phyloP scores from a whole-genome alignment of 2,888 invertebrate genomes.

The Cheilosia impressa region DNA sequence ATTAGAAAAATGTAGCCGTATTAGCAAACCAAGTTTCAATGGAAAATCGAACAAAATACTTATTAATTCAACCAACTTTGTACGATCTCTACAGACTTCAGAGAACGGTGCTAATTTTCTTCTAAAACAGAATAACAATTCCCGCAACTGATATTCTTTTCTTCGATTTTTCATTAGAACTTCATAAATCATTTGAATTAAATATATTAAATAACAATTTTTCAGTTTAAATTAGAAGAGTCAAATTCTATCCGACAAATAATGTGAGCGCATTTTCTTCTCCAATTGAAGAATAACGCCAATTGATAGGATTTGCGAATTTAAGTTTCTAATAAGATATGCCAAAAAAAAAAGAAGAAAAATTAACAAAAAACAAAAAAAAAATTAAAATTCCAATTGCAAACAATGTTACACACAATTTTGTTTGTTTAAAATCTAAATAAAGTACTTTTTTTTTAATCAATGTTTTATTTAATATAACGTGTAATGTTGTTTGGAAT shows the following conservation, averaged over 20 bases:
- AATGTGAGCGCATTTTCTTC: slow-evolving; percentile 34
- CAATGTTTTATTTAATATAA: background rate
- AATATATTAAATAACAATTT: slow-evolving; percentile 48
- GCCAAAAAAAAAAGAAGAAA: slow-evolving; percentile 59
- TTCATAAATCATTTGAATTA: slow-evolving; percentile 42
- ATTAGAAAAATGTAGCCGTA: slow-evolving; percentile 53
- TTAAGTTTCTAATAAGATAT: slow-evolving; percentile 64
- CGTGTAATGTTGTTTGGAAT: slow-evolving; percentile 56
- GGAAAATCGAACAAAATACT: slow-evolving; percentile 38
- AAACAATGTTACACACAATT: slow-evolving; percentile 51
- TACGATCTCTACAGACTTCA: slow-evolving; percentile 28
- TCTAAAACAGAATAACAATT: slow-evolving; percentile 3
- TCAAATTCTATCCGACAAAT: slow-evolving; percentile 39
- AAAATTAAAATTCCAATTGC: slow-evolving; percentile 39
- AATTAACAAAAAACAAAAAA: slow-evolving; percentile 9
- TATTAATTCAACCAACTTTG: slow-evolving; percentile 7
- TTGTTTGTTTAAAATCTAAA: slow-evolving; percentile 32
- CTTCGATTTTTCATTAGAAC: slow-evolving; percentile 55
- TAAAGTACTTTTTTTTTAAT: slow-evolving; percentile 12
- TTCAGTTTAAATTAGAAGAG: slow-evolving; percentile 35
- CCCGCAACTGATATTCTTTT: background rate
- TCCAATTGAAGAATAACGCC: slow-evolving; percentile 9
- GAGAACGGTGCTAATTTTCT: slow-evolving; percentile 52
- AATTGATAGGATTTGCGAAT: slow-evolving; percentile 46
- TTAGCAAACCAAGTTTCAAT: slow-evolving; percentile 50